Percentiles rank a stretch among this genome's conserved stretches.
Evolutionary conservation across 2,797 vertebrate genomes (phyloP).

Genomic region (Fundulus diaphanus): DNA sequence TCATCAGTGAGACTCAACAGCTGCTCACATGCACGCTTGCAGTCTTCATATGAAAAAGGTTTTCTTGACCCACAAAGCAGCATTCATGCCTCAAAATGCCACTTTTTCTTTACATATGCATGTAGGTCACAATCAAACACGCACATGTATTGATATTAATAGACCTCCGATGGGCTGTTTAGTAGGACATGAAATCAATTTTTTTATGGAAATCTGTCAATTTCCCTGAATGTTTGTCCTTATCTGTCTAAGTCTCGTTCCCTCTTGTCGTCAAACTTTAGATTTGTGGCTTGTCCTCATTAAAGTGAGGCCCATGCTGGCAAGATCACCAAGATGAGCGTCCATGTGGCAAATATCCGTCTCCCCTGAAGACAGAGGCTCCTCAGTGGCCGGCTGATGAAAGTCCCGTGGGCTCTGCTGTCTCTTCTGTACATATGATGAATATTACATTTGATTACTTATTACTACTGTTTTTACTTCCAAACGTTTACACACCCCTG

Average conservation of each 20-base stretch:
- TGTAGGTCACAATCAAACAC: slow-evolving; percentile 33
- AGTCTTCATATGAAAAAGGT: slow-evolving; percentile 1
- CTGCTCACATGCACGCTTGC: background rate
- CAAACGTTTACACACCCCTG: background rate
- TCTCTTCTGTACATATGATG: slow-evolving; percentile 9
- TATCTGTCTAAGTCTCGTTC: slow-evolving; percentile 4
- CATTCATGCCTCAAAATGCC: slow-evolving; percentile 11
- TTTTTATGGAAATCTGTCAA: slow-evolving; percentile 7
- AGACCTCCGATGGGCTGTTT: slow-evolving; percentile 37
- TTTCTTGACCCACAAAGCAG: background rate
- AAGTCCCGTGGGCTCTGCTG: slow-evolving; percentile 26
- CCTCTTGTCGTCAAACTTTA: slow-evolving; percentile 23
- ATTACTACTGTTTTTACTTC: background rate
- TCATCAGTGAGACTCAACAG: background rate
- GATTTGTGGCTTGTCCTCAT: slow-evolving; percentile 11
- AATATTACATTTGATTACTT: slow-evolving; percentile 4
- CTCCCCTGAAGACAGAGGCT: slow-evolving; percentile 35
- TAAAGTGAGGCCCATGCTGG: slow-evolving; percentile 18
- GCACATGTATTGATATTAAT: slow-evolving; percentile 53
- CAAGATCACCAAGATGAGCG: slow-evolving; percentile 27
- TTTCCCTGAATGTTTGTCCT: slow-evolving; percentile 3
- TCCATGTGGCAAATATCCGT: slow-evolving; percentile 18
- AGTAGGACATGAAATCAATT: slow-evolving; percentile 27
- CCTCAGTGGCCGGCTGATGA: slow-evolving; percentile 56
- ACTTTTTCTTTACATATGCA: slow-evolving; percentile 8